A percentile compares a stretch with the other conserved stretches of the same genome.
phyloP scores from a whole-genome alignment of 2,113 vertebrate genomes.

The Upupa epops region DNA sequence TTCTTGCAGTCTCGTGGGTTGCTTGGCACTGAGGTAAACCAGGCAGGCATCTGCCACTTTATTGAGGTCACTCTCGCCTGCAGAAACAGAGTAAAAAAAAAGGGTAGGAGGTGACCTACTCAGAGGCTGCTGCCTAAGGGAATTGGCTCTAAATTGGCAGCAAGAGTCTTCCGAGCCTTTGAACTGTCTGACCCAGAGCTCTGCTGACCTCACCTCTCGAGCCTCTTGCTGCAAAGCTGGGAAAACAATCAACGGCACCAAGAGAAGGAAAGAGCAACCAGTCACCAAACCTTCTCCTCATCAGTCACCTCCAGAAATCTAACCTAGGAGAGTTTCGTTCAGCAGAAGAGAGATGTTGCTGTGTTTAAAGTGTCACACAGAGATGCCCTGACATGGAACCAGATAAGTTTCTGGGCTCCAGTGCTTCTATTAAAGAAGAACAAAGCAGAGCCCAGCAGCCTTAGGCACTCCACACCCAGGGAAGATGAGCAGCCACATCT shows the following conservation, averaged over 20 bases:
- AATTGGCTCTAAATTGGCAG: slow-evolving; percentile 24
- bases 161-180: slow-evolving; percentile 33
- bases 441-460: background rate
- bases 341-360: background rate
- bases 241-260: slow-evolving; percentile 33
- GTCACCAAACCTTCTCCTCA: background rate
- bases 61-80: slow-evolving; percentile 89
- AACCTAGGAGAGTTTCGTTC: background rate
- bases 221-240: slow-evolving; percentile 7
- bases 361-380: background rate
- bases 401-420: background rate
- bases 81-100: slow-evolving; percentile 63
- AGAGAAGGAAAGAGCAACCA: background rate
- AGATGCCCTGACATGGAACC: background rate
- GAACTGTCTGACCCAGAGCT: slow-evolving; percentile 12
- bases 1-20: slow-evolving; percentile 88
- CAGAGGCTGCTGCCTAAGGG: background rate
- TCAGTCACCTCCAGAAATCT: slow-evolving; percentile 5
- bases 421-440: background rate
- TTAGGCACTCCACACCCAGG: background rate
- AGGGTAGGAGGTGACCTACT: slow-evolving; percentile 2
- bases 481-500: background rate
- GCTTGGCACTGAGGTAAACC: slow-evolving; percentile 90
- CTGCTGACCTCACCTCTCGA: slow-evolving; percentile 35
- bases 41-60: slow-evolving; percentile 85